These are phyloP conservation scores for Hirtodrosophila confusa DNA, from an alignment of 2,888 invertebrate species.

Conservation along the genomic window DNA sequence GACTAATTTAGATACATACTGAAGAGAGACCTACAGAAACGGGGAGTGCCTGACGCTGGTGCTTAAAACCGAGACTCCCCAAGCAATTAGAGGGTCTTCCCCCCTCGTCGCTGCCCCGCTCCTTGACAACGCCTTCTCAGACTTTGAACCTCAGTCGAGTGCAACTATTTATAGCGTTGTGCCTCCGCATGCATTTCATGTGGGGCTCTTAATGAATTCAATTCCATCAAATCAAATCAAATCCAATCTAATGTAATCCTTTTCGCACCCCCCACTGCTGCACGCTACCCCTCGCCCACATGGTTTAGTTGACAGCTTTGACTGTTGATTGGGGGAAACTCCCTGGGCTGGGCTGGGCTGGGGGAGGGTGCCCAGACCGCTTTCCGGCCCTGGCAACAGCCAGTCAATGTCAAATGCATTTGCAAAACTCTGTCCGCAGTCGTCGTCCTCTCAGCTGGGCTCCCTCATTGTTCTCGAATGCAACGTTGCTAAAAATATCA, in stretches of 20 bases:
- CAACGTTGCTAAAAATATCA: constrained; percentile 55
- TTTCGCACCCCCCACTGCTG: constrained; percentile 7
- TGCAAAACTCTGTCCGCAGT: constrained; percentile 31
- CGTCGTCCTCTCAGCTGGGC: constrained; percentile 8
- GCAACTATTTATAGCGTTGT: constrained; percentile 38
- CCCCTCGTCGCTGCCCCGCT: too few relatives aligned
- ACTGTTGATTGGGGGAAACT: constrained; percentile 39
- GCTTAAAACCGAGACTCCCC: too few relatives aligned
- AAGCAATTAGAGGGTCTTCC: too few relatives aligned
- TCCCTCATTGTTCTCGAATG: constrained; percentile 37
- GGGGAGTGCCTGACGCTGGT: too few relatives aligned
- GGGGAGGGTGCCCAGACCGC: constrained; percentile 2
- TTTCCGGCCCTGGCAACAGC: constrained; percentile 10
- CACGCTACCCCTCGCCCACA: neutral
- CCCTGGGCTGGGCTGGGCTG: neutral
- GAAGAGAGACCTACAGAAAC: too few relatives aligned
- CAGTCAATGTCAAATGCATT: constrained; percentile 54
- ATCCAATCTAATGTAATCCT: constrained; percentile 38
- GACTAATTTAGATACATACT: constrained; percentile 21
- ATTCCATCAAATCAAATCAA: constrained; percentile 48
- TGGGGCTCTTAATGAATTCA: constrained; percentile 37
- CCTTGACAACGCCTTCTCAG: neutral
- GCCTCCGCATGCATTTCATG: constrained; percentile 6
- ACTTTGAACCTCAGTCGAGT: constrained; percentile 19
- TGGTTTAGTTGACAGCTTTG: constrained; percentile 50